Evolutionary conservation across 1,140 invertebrate genomes (phyloP).

Genomic region (Gryllus bimaculatus): DNA sequence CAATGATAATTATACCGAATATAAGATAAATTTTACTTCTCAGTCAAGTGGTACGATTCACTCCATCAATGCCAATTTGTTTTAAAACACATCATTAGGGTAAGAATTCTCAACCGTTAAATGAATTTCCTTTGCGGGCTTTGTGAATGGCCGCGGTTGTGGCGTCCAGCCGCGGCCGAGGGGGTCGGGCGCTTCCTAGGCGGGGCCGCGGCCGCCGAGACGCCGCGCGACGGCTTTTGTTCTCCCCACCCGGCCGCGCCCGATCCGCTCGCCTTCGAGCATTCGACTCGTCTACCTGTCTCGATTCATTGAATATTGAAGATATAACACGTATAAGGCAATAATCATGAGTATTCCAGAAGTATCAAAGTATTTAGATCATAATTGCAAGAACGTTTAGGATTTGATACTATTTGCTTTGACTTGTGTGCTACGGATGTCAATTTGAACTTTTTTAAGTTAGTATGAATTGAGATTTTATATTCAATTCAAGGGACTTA

Average conservation of each 20-base stretch:
- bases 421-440: background rate
- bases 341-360: slow-evolving; percentile 9
- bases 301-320: background rate
- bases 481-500: background rate
- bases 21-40: no score
- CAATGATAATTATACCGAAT: no score
- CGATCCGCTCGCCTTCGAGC: background rate
- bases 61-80: no score
- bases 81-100: no score
- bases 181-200: background rate
- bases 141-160: no score
- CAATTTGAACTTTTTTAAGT: slow-evolving; percentile 6
- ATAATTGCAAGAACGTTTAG: background rate
- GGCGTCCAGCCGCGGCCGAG: no score
- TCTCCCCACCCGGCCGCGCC: background rate
- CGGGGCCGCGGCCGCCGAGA: background rate
- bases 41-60: no score
- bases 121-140: no score
- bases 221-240: background rate
- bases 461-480: background rate
- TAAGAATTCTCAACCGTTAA: no score
- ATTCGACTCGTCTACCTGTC: background rate
- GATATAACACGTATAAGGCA: slow-evolving; percentile 4
- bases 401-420: slow-evolving; percentile 9
- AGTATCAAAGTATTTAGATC: slow-evolving; percentile 3